Percentiles rank a stretch among this genome's conserved stretches.
Evolutionary conservation across 1,140 invertebrate genomes (phyloP).

Genomic region (Gryllus bimaculatus): DNA sequence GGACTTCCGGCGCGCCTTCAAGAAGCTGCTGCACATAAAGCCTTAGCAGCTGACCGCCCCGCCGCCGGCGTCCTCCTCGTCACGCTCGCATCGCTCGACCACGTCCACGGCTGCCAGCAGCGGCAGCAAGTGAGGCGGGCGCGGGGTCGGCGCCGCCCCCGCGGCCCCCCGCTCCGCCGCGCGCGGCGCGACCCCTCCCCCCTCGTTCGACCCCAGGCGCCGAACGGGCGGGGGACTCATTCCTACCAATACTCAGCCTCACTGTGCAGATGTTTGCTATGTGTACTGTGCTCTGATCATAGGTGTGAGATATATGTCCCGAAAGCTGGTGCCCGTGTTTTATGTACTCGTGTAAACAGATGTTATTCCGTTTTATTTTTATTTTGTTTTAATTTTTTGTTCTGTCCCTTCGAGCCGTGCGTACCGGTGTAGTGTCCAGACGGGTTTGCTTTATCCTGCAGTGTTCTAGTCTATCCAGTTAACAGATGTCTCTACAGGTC

Average conservation of each 20-base stretch:
- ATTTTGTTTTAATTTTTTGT: too few species aligned
- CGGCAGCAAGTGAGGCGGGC: neutral
- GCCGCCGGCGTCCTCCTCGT: neutral
- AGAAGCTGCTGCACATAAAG: slow-evolving; percentile 62
- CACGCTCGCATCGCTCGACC: neutral
- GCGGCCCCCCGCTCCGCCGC: too few species aligned
- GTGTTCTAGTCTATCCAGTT: too few species aligned
- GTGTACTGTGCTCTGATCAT: neutral
- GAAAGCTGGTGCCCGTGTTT: neutral
- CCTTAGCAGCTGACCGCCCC: slow-evolving; percentile 4
- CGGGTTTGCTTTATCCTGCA: too few species aligned
- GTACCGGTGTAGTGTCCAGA: too few species aligned
- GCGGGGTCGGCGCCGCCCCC: too few species aligned
- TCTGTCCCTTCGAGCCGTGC: too few species aligned
- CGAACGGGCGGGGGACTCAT: neutral
- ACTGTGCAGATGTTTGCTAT: neutral
- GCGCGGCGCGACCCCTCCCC: too few species aligned
- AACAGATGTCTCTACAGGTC: too few species aligned
- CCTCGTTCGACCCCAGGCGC: too few species aligned
- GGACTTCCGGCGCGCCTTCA: slow-evolving; percentile 90
- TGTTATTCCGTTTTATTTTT: neutral
- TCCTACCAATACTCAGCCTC: neutral
- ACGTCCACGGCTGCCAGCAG: neutral
- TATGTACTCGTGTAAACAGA: neutral
- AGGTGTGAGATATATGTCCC: neutral